Conservation (phyloP, 2,797 vertebrate species). For the Eurystomus glaucurus region DNA sequence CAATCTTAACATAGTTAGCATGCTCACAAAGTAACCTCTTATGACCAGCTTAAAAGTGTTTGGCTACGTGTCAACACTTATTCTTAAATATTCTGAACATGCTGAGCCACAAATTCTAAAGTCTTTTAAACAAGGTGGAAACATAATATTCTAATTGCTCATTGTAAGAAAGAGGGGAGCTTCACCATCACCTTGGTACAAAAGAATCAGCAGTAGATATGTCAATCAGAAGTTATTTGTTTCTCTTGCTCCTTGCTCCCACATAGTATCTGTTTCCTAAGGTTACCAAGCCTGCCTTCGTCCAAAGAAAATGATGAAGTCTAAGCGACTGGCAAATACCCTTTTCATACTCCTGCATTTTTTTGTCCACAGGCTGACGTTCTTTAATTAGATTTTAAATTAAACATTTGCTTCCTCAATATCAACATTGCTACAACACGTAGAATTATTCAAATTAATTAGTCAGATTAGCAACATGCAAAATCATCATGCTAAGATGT, state of each 20-base stretch:
- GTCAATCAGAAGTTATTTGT: neutral
- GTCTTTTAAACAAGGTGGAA: neutral
- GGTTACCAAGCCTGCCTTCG: neutral
- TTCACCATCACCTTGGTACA: neutral
- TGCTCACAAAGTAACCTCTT: neutral
- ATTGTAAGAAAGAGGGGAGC: neutral
- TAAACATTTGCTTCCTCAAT: conserved; percentile 13
- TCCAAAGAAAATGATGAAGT: neutral
- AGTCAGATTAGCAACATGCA: conserved; percentile 21
- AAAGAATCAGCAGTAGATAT: neutral
- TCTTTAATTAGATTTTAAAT: conserved; percentile 47
- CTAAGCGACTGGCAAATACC: neutral
- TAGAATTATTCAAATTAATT: conserved; percentile 36
- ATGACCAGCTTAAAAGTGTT: neutral
- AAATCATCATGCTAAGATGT: neutral
- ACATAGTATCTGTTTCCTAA: accelerated
- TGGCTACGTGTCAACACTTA: neutral
- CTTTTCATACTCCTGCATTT: neutral
- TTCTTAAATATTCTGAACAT: neutral
- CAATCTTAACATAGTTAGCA: neutral
- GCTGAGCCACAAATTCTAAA: neutral
- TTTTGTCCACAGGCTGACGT: neutral
- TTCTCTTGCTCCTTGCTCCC: neutral
- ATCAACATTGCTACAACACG: neutral
- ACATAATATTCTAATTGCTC: neutral